These are phyloP conservation scores for Nephrotoma appendiculata DNA, from an alignment of 2,888 invertebrate species.

Conservation along the genomic window DNA sequence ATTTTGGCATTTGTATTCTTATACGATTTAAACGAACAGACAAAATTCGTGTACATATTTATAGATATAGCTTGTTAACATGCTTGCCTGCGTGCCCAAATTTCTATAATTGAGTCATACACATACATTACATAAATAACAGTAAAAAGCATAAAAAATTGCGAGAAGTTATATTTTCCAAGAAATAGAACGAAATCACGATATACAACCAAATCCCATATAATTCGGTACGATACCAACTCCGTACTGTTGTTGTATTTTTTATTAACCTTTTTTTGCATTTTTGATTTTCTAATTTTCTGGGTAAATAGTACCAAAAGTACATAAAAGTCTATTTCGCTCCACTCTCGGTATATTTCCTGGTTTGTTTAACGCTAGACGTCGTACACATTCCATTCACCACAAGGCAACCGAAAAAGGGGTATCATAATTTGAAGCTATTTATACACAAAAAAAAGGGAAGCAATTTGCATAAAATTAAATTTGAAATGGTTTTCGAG, in stretches of 20 bases:
- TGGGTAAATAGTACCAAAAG: not conserved
- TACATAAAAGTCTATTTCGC: not conserved
- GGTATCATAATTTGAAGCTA: not conserved
- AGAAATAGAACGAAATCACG: not conserved
- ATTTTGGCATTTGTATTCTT: not conserved
- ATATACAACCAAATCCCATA: not conserved
- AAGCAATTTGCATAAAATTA: not conserved
- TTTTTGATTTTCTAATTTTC: not conserved
- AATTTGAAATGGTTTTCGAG: not conserved
- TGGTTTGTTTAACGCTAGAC: not conserved
- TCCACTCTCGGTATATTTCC: not conserved
- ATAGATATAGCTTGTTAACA: not conserved
- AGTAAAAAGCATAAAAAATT: not conserved
- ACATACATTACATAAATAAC: no score
- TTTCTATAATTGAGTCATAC: not conserved
- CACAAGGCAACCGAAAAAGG: not conserved
- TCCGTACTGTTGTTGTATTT: not conserved
- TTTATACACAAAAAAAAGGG: not conserved
- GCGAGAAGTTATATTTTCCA: not conserved
- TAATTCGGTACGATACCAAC: not conserved
- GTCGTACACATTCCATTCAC: not conserved
- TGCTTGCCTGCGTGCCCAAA: not conserved
- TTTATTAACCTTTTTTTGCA: not conserved
- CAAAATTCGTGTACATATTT: not conserved
- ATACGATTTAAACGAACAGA: not conserved